Evolutionary conservation across 2,113 vertebrate genomes (phyloP).

Genomic region (Psammodynastes pulverulentus): DNA sequence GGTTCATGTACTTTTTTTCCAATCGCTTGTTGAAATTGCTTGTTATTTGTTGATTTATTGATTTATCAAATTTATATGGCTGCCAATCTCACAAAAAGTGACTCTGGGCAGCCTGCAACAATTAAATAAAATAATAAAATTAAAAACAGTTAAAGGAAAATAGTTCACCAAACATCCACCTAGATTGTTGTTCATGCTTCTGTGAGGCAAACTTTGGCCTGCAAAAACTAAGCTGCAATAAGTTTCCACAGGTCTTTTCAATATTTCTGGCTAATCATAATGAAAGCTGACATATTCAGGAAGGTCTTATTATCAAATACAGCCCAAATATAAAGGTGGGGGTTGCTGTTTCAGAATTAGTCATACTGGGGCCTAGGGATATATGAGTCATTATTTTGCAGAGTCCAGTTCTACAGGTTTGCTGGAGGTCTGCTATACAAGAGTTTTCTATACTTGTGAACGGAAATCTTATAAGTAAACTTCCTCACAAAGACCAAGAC

Average conservation of each 20-base stretch:
- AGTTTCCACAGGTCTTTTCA: not conserved
- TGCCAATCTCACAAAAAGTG: not conserved
- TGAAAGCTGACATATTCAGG: not conserved
- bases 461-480: not conserved
- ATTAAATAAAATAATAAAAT: not conserved
- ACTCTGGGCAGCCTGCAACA: not conserved
- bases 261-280: not conserved
- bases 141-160: not conserved
- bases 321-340: not conserved
- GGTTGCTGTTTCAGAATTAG: not conserved
- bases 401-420: not conserved
- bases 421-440: not conserved
- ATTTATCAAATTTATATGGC: not conserved
- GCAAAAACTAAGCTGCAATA: not conserved
- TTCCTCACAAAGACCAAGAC: not conserved
- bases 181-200: not conserved
- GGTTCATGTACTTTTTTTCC: not conserved
- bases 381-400: accelerated
- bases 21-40: not conserved
- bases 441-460: not conserved
- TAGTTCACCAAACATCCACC: not conserved
- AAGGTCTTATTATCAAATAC: not conserved
- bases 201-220: not conserved
- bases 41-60: not conserved
- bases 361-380: not conserved